A percentile compares a stretch with the other conserved stretches of the same genome.
Evolutionary conservation across 2,888 invertebrate genomes (phyloP).

Genomic region (Drosophila mettleri): DNA sequence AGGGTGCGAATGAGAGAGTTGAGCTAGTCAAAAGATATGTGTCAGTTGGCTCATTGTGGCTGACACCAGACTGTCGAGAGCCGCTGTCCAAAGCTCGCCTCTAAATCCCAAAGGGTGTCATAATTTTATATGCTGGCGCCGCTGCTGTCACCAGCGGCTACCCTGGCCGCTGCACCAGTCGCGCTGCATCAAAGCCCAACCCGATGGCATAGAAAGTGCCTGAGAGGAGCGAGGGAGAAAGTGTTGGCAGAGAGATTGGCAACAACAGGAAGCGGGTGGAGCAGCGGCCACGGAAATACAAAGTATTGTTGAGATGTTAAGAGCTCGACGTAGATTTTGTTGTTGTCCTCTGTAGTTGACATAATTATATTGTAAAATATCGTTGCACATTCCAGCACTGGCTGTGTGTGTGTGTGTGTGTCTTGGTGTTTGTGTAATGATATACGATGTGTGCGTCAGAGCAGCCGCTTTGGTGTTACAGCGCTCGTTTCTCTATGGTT

Average conservation of each 20-base stretch:
- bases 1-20: neutral
- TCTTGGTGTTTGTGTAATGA: constrained; percentile 46
- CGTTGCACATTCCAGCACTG: constrained; percentile 53
- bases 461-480: constrained; percentile 35
- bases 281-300: constrained; percentile 43
- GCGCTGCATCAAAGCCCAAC: constrained; percentile 32
- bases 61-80: constrained; percentile 18
- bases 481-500: constrained; percentile 15
- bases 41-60: constrained; percentile 13
- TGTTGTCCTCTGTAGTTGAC: constrained; percentile 64
- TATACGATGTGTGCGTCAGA: constrained; percentile 60
- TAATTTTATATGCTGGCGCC: constrained; percentile 73
- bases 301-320: constrained; percentile 72
- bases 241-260: neutral
- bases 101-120: constrained; percentile 70
- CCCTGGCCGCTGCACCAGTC: constrained; percentile 9
- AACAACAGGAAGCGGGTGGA: constrained; percentile 8
- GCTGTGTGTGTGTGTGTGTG: constrained; percentile 2
- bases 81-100: constrained; percentile 33
- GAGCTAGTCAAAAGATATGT: constrained; percentile 10
- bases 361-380: constrained; percentile 81
- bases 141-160: constrained; percentile 35
- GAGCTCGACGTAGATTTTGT: constrained; percentile 69
- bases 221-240: neutral
- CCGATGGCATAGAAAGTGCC: neutral